Percentiles rank a stretch among this genome's conserved stretches.
Evolutionary conservation across 2,113 vertebrate genomes (phyloP).

Genomic region (Pomatorhinus ruficollis): DNA sequence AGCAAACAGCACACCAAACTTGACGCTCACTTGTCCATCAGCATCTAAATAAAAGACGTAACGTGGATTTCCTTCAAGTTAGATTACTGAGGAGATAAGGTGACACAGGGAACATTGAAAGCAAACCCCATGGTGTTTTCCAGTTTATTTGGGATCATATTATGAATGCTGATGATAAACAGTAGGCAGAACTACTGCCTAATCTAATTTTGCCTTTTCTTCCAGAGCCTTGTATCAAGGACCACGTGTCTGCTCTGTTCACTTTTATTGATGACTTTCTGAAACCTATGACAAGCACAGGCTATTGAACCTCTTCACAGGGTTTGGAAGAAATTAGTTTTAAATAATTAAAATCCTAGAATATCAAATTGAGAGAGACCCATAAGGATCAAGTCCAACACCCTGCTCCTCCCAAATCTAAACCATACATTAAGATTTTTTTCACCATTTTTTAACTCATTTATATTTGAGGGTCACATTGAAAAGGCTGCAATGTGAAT

Average conservation of each 20-base stretch:
- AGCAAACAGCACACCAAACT: slow-evolving; percentile 92
- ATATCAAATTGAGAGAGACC: neutral
- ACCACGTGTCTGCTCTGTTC: neutral
- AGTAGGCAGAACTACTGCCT: neutral
- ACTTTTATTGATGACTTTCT: neutral
- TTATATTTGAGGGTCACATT: neutral
- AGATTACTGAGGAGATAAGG: neutral
- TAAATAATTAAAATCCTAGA: neutral
- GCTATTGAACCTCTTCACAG: neutral
- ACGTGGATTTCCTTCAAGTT: neutral
- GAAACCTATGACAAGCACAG: neutral
- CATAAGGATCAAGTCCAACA: neutral
- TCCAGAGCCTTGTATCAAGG: neutral
- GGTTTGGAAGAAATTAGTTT: neutral
- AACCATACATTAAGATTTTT: neutral
- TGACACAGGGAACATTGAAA: neutral
- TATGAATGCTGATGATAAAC: neutral
- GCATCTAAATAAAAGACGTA: slow-evolving; percentile 75
- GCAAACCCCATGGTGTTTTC: neutral
- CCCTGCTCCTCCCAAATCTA: neutral
- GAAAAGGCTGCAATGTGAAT: neutral
- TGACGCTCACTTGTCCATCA: slow-evolving; percentile 87
- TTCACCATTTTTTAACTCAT: neutral
- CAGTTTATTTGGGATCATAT: neutral
- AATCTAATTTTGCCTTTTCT: neutral